These are phyloP conservation scores for Eristalis tenax DNA, from an alignment of 2,888 invertebrate species.

Conservation along the genomic window DNA sequence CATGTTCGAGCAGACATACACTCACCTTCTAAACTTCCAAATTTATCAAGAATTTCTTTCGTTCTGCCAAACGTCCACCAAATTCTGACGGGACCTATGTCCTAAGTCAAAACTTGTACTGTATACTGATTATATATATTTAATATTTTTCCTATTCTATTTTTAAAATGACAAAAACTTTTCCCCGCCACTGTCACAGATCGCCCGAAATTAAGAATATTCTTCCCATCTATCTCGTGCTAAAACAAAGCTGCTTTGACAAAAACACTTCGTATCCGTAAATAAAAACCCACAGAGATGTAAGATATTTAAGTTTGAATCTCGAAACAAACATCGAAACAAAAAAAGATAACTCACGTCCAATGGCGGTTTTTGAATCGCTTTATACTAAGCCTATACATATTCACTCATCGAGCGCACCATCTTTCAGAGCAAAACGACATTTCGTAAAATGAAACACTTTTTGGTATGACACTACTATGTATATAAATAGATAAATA, in stretches of 20 bases:
- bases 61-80: not conserved
- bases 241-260: not conserved
- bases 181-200: not conserved
- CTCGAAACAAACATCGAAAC: not conserved
- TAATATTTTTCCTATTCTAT: not conserved
- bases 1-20: no score
- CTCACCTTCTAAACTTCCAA: not conserved
- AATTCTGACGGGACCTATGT: not conserved
- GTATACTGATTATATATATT: not conserved
- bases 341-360: not conserved
- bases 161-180: not conserved
- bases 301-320: not conserved
- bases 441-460: conserved; percentile 40
- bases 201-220: not conserved
- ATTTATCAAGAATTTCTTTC: not conserved
- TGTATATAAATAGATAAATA: conserved; percentile 47
- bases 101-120: not conserved
- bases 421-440: conserved; percentile 10
- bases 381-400: not conserved
- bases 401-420: not conserved
- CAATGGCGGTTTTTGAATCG: not conserved
- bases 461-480: conserved; percentile 41
- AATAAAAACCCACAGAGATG: not conserved
- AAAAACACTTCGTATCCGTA: not conserved
- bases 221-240: not conserved